Conservation (phyloP, 1,140 invertebrate species). For the Chironomus tepperi region DNA sequence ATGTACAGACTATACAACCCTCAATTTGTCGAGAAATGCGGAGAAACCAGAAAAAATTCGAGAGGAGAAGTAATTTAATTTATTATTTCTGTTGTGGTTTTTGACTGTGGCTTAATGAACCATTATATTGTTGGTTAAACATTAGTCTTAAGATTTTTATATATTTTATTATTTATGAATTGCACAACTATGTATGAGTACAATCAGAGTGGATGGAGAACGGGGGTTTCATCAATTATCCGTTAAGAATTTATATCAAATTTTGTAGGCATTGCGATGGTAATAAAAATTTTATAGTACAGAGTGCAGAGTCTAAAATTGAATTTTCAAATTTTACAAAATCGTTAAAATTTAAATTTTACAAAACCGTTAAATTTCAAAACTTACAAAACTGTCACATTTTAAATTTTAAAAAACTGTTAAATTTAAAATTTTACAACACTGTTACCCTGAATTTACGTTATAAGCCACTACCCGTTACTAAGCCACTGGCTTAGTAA, state of each 20-base stretch:
- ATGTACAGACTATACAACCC: background rate
- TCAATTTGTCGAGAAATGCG: background rate
- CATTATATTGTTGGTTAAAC: conserved; percentile 19
- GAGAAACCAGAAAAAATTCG: background rate
- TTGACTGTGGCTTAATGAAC: conserved; percentile 17
- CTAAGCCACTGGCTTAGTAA: too few relatives aligned
- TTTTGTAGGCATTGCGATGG: background rate
- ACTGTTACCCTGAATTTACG: too few relatives aligned
- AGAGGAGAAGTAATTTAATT: conserved; percentile 2
- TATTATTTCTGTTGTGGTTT: conserved; percentile 20
- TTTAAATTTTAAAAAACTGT: too few relatives aligned
- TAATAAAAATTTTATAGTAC: background rate
- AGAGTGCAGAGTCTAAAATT: too few relatives aligned
- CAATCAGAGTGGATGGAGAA: too few relatives aligned
- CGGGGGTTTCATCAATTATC: too few relatives aligned
- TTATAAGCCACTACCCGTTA: too few relatives aligned
- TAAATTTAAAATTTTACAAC: too few relatives aligned
- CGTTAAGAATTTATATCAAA: background rate
- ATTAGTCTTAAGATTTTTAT: conserved; percentile 6
- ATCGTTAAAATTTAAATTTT: too few relatives aligned
- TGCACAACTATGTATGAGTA: background rate
- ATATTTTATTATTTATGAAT: background rate
- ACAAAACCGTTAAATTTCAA: too few relatives aligned
- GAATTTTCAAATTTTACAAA: too few relatives aligned
- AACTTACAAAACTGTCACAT: too few relatives aligned